phyloP scores from a whole-genome alignment of 2,888 invertebrate species.

The Neria commutata region DNA sequence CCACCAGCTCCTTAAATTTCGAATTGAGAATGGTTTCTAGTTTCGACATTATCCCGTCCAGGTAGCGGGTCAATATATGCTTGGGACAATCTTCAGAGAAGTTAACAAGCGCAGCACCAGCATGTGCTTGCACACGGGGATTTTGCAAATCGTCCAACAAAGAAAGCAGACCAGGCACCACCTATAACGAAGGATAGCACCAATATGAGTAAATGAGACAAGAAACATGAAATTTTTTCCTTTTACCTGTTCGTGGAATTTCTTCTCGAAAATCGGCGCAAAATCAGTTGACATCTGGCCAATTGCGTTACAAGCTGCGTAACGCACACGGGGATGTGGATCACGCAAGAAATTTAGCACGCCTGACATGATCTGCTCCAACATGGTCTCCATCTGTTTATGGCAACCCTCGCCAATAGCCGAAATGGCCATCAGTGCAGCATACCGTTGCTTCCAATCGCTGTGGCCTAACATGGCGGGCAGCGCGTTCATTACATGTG shows the following conservation, averaged over 20 bases:
- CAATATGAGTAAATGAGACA: neutral
- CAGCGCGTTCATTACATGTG: conserved; percentile 83
- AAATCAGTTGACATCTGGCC: conserved; percentile 99
- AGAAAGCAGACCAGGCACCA: conserved; percentile 88
- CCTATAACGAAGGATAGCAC: conserved; percentile 53
- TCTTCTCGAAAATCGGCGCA: conserved; percentile 95
- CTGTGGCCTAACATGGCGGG: conserved; percentile 84
- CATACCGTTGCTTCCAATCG: conserved; percentile 91
- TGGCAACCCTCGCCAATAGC: conserved; percentile 99
- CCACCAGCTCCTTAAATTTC: conserved; percentile 93
- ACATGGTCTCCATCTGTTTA: conserved; percentile 94
- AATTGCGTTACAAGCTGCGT: conserved; percentile 97
- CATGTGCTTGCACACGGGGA: conserved; percentile 86
- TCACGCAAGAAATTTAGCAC: conserved; percentile 86
- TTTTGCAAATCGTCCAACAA: conserved; percentile 89
- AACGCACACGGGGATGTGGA: conserved; percentile 69
- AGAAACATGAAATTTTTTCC: neutral
- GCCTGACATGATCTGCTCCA: conserved; percentile 91
- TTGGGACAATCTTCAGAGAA: conserved; percentile 99
- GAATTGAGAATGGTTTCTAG: conserved; percentile 86
- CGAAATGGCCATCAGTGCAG: conserved; percentile 97
- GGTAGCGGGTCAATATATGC: conserved; percentile 85
- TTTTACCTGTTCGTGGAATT: conserved; percentile 83
- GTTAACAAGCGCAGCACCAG: conserved; percentile 96
- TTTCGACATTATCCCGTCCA: conserved; percentile 90